Evolutionary conservation across 2,797 vertebrate species (phyloP).

Genomic region (Acanthurus lineatus): DNA sequence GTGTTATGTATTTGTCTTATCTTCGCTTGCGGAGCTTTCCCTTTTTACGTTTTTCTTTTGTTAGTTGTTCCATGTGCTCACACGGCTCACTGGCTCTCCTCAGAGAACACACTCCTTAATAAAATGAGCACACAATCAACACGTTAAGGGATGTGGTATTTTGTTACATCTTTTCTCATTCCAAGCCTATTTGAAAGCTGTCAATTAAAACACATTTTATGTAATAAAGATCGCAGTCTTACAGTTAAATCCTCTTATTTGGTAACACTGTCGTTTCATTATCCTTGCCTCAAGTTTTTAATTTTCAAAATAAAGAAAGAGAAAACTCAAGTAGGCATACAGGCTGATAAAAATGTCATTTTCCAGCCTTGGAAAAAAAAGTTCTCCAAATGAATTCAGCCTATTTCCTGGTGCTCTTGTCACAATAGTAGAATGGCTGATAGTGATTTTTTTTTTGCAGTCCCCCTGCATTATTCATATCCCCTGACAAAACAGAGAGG

Average conservation of each 20-base stretch:
- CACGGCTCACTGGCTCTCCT: background rate
- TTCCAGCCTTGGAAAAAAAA: conserved; percentile 26
- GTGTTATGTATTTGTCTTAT: conserved; percentile 21
- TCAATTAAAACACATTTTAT: background rate
- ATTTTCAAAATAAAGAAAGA: conserved; percentile 17
- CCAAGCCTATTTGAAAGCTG: conserved; percentile 14
- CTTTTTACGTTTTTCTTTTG: conserved; percentile 20
- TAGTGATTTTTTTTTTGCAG: conserved; percentile 40
- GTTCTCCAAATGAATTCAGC: conserved; percentile 49
- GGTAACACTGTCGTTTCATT: background rate
- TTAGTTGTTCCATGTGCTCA: conserved; percentile 52
- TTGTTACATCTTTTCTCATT: background rate
- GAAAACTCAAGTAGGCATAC: conserved; percentile 28
- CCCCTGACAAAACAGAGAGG: conserved; percentile 55
- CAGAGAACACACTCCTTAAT: conserved; percentile 19
- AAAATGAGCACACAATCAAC: background rate
- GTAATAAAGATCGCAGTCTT: background rate
- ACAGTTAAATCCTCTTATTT: conserved; percentile 1
- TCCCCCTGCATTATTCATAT: conserved; percentile 65
- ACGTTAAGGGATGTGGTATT: background rate
- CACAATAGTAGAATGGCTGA: conserved; percentile 57
- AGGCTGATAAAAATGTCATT: conserved; percentile 60
- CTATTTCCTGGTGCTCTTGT: conserved; percentile 50
- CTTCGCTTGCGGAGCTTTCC: conserved; percentile 11
- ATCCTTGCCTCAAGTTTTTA: conserved; percentile 33